Evolutionary conservation across 2,113 vertebrate species (phyloP), one percentile per base, ranked within the genome.

Genomic region (Alaudala cheleensis): DNA sequence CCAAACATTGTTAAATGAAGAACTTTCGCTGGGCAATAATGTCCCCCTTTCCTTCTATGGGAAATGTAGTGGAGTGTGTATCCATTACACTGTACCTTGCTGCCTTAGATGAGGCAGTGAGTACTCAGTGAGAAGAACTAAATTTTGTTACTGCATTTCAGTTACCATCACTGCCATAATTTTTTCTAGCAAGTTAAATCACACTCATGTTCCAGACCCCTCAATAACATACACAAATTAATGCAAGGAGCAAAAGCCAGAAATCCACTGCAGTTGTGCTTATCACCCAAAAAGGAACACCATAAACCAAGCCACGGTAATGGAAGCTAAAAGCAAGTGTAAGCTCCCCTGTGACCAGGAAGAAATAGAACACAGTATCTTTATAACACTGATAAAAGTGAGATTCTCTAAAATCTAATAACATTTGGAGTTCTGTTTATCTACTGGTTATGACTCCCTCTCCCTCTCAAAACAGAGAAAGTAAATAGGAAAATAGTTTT

Each of bases 81-180:
- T 37, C 16, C 22, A 7, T 51, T 42, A 5, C 10, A 13, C 29
- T 51, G 49, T 33, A 11, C 10, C 34, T 81, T 65, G 8, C 31
- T 85, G 25, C 15, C 40, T 69, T 34, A 60, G 44, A 13, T 37
- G 20, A 25, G 39, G n/a, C 34, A 47, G 22, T 34, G 42, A 76
- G 12, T 23, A 62, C 10, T 40, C 25, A 19, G 28, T 22, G 64
- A 64, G 50, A 40, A 85, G 18, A 57, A 64, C 3, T 6, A 11
- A 5, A 37, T 12, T 37, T 64, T 60, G 7, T 40, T 76, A n/a
- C 19, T 62, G 34, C 14, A 40, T 62, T 86, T 83, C 57, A 67
- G n/a, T 56, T 56, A 3, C 65, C 33, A 12, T 21, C 0, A 0
- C 34, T 56, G 18, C 39, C 5, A 10, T 31, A 20, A 1, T 11